phyloP scores from a whole-genome alignment of 2,113 vertebrate genomes.

The Nycticebus coucang region DNA sequence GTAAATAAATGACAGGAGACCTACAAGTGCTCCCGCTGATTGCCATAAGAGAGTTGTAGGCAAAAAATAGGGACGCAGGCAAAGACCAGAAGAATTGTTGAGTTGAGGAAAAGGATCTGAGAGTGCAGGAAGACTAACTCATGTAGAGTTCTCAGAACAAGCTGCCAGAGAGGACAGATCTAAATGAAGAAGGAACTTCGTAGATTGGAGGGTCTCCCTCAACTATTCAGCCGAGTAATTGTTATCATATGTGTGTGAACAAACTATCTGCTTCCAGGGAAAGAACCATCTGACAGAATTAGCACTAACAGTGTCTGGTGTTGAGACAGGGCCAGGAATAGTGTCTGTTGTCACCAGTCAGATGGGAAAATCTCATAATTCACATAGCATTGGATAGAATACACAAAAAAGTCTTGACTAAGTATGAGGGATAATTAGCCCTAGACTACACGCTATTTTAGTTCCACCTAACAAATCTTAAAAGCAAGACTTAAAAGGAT shows the following conservation, averaged over 20 bases:
- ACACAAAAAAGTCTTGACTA: background rate
- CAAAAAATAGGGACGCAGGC: background rate
- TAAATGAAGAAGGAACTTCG: background rate
- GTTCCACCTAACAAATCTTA: slow-evolving; percentile 41
- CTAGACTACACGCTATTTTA: slow-evolving; percentile 30
- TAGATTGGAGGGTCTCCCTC: too few species aligned
- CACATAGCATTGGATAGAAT: background rate
- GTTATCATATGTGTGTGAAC: background rate
- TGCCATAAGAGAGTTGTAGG: background rate
- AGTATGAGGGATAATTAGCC: slow-evolving; percentile 46
- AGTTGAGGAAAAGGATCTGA: background rate
- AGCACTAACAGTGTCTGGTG: background rate
- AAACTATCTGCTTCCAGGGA: background rate
- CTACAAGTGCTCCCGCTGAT: background rate
- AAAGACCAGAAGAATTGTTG: background rate
- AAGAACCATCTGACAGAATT: background rate
- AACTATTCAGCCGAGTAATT: background rate
- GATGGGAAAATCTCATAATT: background rate
- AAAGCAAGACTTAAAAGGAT: slow-evolving; percentile 53
- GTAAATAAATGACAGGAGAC: background rate
- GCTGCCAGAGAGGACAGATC: background rate
- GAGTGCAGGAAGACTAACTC: background rate
- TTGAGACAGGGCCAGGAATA: background rate
- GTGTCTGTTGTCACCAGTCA: background rate
- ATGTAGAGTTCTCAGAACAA: background rate